Percentiles rank a stretch among this genome's conserved stretches.
These are phyloP conservation scores for Harpegnathos saltator DNA, from an alignment of 1,140 invertebrate species.

Conservation along the genomic window DNA sequence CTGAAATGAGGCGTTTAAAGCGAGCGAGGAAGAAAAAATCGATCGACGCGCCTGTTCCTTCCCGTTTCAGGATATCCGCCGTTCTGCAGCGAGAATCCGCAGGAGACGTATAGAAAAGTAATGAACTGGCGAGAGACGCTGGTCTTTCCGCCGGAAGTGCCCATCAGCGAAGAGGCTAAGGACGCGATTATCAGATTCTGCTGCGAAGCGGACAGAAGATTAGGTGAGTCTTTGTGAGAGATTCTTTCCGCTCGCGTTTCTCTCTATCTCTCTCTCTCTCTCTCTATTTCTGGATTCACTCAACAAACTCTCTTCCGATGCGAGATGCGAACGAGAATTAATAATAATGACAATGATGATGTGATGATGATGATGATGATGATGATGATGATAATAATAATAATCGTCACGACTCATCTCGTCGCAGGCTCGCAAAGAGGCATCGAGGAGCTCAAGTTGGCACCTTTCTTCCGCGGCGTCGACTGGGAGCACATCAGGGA, in stretches of 20 bases:
- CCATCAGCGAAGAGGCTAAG: constrained; percentile 97
- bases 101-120: constrained; percentile 99
- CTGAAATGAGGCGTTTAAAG: too few species aligned
- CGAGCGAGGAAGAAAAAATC: background rate
- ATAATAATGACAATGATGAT: too few species aligned
- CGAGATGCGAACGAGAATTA: too few species aligned
- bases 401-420: background rate
- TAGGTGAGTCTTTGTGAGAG: constrained; percentile 68
- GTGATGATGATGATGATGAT: too few species aligned
- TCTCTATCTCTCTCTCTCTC: background rate
- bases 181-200: constrained; percentile 96
- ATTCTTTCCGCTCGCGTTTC: background rate
- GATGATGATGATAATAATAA: background rate
- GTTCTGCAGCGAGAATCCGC: constrained; percentile 99
- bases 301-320: too few species aligned
- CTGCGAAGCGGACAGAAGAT: constrained; percentile 96
- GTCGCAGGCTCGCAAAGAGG: constrained; percentile 93
- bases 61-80: constrained; percentile 94
- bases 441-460: constrained; percentile 94
- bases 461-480: constrained; percentile 96
- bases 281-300: too few species aligned
- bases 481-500: constrained; percentile 99
- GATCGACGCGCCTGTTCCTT: constrained; percentile 56
- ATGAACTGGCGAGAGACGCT: constrained; percentile 99
- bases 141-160: constrained; percentile 99